Evolutionary conservation across 2,888 invertebrate genomes (phyloP).

Genomic region (Miltochrista miniata): DNA sequence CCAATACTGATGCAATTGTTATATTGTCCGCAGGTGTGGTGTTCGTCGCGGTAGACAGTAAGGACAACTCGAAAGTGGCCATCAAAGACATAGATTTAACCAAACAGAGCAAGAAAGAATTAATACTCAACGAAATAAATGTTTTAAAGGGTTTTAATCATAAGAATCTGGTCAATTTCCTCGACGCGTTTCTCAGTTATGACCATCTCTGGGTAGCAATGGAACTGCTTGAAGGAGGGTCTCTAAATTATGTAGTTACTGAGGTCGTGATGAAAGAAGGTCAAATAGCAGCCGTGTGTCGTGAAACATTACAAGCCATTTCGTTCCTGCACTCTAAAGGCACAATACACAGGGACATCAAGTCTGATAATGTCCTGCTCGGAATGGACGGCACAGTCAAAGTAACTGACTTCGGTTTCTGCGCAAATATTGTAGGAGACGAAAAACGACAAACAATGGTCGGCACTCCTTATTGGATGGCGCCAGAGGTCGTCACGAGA

Average conservation of each 20-base stretch:
- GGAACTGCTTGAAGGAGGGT: conserved; percentile 97
- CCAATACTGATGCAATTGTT: conserved; percentile 9
- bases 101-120: conserved; percentile 97
- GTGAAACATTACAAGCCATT: conserved; percentile 93
- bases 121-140: conserved; percentile 97
- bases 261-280: conserved; percentile 98
- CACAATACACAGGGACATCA: conserved; percentile 97
- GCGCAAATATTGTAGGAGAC: conserved; percentile 97
- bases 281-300: conserved; percentile 97
- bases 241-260: conserved; percentile 97
- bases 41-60: conserved; percentile 92
- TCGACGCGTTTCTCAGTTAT: conserved; percentile 95
- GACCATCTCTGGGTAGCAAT: conserved; percentile 98
- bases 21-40: conserved; percentile 88
- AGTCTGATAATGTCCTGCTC: conserved; percentile 97
- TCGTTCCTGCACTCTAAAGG: conserved; percentile 94
- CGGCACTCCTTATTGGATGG: conserved; percentile 99
- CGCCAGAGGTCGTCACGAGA: conserved; percentile 96
- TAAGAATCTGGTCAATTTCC: conserved; percentile 97
- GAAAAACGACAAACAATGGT: conserved; percentile 99
- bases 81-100: conserved; percentile 98
- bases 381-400: conserved; percentile 97
- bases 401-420: conserved; percentile 98
- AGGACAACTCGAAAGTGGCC: conserved; percentile 91
- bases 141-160: conserved; percentile 96